phyloP scores from a whole-genome alignment of 2,888 invertebrate genomes.

The Timandra comae region DNA sequence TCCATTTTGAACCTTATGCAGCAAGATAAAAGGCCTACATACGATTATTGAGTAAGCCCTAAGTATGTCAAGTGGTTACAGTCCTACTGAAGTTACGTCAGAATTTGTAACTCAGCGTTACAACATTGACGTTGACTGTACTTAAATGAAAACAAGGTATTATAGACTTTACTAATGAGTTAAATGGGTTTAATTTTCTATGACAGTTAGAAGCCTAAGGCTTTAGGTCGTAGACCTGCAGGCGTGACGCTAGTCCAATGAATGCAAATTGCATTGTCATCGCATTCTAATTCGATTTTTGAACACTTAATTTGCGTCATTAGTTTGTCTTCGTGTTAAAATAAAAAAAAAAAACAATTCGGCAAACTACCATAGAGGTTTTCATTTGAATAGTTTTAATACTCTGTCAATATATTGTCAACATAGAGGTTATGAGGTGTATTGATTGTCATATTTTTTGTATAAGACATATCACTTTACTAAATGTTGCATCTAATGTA shows the following conservation, averaged over 20 bases:
- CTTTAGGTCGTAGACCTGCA: slow-evolving; percentile 32
- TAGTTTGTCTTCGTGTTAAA: no score
- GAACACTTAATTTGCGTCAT: no score
- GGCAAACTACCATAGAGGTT: no score
- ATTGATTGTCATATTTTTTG: no score
- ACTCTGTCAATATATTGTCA: no score
- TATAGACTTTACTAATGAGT: slow-evolving; percentile 3
- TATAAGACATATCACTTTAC: no score
- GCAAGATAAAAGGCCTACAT: slow-evolving; percentile 7
- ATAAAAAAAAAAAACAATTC: no score
- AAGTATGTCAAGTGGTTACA: slow-evolving; percentile 44
- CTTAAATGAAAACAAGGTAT: slow-evolving; percentile 14
- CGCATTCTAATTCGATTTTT: slow-evolving; percentile 4
- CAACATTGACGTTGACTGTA: slow-evolving; percentile 32
- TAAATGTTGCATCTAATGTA: no score
- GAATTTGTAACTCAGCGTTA: slow-evolving; percentile 26
- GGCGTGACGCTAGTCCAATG: slow-evolving; percentile 20
- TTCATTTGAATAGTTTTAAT: no score
- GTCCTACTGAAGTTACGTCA: slow-evolving; percentile 45
- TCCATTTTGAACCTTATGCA: slow-evolving; percentile 9
- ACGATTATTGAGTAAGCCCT: slow-evolving; percentile 27
- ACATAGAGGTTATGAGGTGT: neutral
- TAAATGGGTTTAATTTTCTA: slow-evolving; percentile 12
- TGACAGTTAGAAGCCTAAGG: slow-evolving; percentile 2
- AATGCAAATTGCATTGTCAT: slow-evolving; percentile 24